Conservation (phyloP, 2,797 vertebrate species). For the Peromyscus eremicus region DNA sequence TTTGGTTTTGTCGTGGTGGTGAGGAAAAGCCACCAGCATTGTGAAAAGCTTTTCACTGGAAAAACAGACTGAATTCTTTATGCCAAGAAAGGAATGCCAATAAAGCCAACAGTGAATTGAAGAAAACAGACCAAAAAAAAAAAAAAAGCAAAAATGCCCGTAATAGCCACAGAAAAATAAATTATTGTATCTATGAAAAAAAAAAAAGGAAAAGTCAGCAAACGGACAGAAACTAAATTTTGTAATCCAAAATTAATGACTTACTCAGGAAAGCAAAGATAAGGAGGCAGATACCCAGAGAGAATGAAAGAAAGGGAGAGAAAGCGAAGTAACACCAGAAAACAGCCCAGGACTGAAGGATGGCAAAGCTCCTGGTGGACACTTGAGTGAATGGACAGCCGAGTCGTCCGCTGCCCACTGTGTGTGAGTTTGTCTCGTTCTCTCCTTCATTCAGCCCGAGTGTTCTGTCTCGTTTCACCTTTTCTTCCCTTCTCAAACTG, state of each 20-base stretch:
- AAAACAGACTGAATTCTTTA: neutral
- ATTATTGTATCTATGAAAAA: neutral
- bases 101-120: neutral
- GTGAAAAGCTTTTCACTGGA: neutral
- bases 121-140: neutral
- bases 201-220: neutral
- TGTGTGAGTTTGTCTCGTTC: neutral
- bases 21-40: neutral
- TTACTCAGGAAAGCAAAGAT: neutral
- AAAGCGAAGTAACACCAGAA: neutral
- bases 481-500: neutral
- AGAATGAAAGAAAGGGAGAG: neutral
- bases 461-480: neutral
- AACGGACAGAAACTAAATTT: neutral
- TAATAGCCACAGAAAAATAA: constrained; percentile 27
- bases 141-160: neutral
- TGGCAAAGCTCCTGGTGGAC: no score
- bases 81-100: neutral
- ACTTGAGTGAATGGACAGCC: neutral
- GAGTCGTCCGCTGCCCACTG: no score
- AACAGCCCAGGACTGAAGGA: neutral
- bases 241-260: neutral
- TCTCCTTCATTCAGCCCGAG: neutral
- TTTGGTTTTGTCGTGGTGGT: neutral
- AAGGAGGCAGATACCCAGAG: neutral